Conservation (phyloP, 2,888 invertebrate genomes). For the Acrobasis repandana region DNA sequence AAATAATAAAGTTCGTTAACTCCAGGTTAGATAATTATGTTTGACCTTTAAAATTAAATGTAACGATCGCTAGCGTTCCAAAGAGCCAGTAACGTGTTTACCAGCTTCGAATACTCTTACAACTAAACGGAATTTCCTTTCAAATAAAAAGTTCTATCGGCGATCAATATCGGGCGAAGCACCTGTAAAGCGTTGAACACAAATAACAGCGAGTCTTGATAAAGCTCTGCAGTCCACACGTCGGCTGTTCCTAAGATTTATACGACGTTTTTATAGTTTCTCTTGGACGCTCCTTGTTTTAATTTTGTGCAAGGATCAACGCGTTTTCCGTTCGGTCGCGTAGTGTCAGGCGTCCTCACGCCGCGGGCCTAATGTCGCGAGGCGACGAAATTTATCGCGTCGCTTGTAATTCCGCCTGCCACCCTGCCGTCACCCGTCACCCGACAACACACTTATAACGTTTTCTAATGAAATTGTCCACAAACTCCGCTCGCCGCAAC, state of each 20-base stretch:
- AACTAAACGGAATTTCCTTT: conserved; percentile 20
- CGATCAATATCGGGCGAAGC: conserved; percentile 57
- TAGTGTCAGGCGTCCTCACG: conserved; percentile 51
- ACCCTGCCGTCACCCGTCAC: conserved; percentile 65
- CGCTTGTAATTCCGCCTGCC: conserved; percentile 74
- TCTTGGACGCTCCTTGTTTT: conserved; percentile 76
- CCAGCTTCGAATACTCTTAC: not conserved
- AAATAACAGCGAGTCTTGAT: conserved; percentile 61
- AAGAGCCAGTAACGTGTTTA: conserved; percentile 7
- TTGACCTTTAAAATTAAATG: not conserved
- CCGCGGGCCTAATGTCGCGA: conserved; percentile 72
- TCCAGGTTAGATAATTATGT: not conserved
- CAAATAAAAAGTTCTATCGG: conserved; percentile 38
- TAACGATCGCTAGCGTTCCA: conserved; percentile 1
- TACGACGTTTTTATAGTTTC: conserved; percentile 73
- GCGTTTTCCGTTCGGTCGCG: conserved; percentile 50
- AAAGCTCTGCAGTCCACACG: conserved; percentile 65
- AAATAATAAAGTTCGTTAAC: not conserved
- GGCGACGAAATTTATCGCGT: conserved; percentile 80
- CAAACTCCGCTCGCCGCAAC: conserved; percentile 74
- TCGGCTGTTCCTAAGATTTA: conserved; percentile 62
- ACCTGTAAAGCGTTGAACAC: conserved; percentile 60
- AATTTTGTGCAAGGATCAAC: conserved; percentile 52
- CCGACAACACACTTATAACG: conserved; percentile 77
- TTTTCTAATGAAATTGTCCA: conserved; percentile 83